Percentiles rank a stretch among this genome's conserved stretches.
Conservation (phyloP, 2,888 invertebrate species). For the Zonitis immaculata region DNA sequence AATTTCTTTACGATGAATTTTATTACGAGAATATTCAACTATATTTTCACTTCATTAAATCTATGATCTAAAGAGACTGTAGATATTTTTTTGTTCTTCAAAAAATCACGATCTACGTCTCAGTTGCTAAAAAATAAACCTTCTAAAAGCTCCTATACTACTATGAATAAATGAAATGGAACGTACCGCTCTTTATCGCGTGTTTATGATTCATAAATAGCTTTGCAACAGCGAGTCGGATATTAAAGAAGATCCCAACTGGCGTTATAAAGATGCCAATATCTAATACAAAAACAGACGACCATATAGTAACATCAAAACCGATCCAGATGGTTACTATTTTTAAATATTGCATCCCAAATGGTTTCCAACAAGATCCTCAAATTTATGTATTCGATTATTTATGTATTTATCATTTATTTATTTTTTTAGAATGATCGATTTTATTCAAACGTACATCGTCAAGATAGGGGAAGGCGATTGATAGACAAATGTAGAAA, state of each 20-base stretch:
- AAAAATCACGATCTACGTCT: neutral
- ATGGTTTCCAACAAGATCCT: neutral
- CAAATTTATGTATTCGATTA: neutral
- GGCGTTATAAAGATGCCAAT: conserved; percentile 23
- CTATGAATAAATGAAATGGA: conserved; percentile 21
- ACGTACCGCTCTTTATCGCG: conserved; percentile 24
- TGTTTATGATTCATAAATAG: conserved; percentile 34
- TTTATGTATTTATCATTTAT: neutral
- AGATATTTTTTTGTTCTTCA: too few relatives aligned
- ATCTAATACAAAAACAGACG: conserved; percentile 2
- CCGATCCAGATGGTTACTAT: neutral
- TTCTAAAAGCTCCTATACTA: conserved; percentile 14
- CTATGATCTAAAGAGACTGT: too few relatives aligned
- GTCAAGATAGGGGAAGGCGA: too few relatives aligned
- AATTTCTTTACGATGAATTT: conserved; percentile 37
- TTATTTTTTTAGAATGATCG: neutral
- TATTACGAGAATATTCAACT: too few relatives aligned
- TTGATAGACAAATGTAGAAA: conserved; percentile 44
- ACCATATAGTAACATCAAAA: neutral
- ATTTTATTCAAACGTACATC: too few relatives aligned
- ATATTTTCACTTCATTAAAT: too few relatives aligned
- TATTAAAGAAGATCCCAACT: conserved; percentile 24
- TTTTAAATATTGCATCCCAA: neutral
- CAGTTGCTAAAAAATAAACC: conserved; percentile 16
- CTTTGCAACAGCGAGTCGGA: conserved; percentile 24